Evolutionary conservation across 2,888 invertebrate genomes (phyloP).

Genomic region (Brachyopa scutellaris): DNA sequence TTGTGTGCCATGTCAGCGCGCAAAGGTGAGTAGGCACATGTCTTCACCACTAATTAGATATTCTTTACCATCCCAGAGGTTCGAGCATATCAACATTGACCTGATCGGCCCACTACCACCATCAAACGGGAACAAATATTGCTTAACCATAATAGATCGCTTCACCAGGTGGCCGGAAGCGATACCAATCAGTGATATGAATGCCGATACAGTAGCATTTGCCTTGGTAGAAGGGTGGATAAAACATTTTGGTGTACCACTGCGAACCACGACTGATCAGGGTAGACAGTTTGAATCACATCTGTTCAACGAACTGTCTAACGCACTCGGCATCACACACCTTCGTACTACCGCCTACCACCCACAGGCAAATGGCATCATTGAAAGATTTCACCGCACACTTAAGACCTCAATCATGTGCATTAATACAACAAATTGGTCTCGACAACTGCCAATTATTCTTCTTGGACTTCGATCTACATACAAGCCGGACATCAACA

Average conservation of each 20-base stretch:
- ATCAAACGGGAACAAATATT: conserved; percentile 15
- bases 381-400: conserved; percentile 16
- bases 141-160: no score
- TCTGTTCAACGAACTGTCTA: conserved; percentile 3
- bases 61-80: conserved; percentile 10
- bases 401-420: conserved; percentile 11
- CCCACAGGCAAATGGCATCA: conserved; percentile 75
- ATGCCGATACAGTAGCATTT: conserved; percentile 64
- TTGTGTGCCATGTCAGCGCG: conserved; percentile 39
- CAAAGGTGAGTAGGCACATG: conserved; percentile 44
- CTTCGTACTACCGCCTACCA: conserved; percentile 77
- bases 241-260: conserved; percentile 6
- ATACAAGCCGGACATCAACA: no score
- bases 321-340: conserved; percentile 59
- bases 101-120: conserved; percentile 23
- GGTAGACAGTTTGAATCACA: no score
- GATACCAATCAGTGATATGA: conserved; percentile 20
- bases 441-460: conserved; percentile 19
- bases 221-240: conserved; percentile 39
- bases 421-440: conserved; percentile 17
- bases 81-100: conserved; percentile 40
- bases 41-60: conserved; percentile 1
- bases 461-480: conserved; percentile 30
- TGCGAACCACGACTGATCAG: conserved; percentile 3
- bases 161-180: no score